Evolutionary conservation across 2,797 vertebrate genomes (phyloP), one percentile per base, ranked within the genome.

Genomic region (Adrianichthys oophorus): DNA sequence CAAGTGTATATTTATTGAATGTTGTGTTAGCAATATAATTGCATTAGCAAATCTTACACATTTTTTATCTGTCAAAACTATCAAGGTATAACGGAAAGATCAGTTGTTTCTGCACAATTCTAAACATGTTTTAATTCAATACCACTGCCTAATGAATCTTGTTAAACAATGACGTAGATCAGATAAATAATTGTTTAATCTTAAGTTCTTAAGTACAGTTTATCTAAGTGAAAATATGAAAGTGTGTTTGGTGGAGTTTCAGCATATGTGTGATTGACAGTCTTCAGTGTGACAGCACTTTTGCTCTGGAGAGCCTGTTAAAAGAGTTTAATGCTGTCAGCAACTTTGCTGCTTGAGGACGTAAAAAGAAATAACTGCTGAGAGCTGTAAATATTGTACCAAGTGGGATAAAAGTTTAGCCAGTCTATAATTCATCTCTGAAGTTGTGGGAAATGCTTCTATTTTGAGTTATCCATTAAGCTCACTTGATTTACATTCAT

Each of bases 281-380:
- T 70, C 67, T n/a, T 78, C 78, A 76, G 62, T 62, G 41, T 85
- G 87, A 82, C 82, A 78, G 77, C 52, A 15, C 70, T 78, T 82
- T 59, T 85, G 84, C 80, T 71, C 81, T 80, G 52, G n/a, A 57
- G 51, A 74, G 77, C 76, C 80, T 82, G 72, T 41, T 71, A 73
- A 26, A 26, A 37, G 85, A 78, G 75, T 72, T 85, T 68, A 65
- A 68, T 62, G 62, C 78, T 85, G 85, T 82, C 85, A 84, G 73
- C 65, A 24, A 63, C 66, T 65, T 70, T 68, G 72, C 74, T 80
- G 70, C 66, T 78, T 37, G 3, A 76, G 62, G 74, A 82, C 73
- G 76, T 68, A 59, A 54, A 43, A 72, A 61, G 58, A 61, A 70
- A 63, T 70, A 84, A 77, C 59, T 83, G 80, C 80, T 80, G 77